Base-by-base conservation (phyloP, 2,888 invertebrate species). In the Chalcis sispes region DNA sequence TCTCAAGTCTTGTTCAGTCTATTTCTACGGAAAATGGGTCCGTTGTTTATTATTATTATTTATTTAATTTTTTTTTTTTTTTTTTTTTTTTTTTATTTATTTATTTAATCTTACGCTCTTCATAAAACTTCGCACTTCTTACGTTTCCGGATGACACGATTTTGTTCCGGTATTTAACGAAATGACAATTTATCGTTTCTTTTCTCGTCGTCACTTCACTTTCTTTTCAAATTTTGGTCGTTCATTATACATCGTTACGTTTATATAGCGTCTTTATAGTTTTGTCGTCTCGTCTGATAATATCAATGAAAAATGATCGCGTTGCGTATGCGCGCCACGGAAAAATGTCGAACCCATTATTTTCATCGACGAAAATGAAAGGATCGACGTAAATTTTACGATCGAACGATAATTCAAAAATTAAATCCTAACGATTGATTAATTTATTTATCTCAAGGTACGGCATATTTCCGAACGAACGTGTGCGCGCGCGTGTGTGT, bases 1-100 rank as follows among this genome's bases (percentile, higher is more conserved):
- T 76, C 80, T 82, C 79, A 79, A 83, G 77, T 81, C 71, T 81
- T 78, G 74, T 81, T 84, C 82, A 85, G 85, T 86, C 86, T 85
- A 84, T 81, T 81, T 82, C 83, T 83, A 84, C 82, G 75, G 78
- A 82, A 80, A 79, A 46, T 80, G 65, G 36, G 42, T 23, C 23
- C 1, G n/a, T 59, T 7, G 40, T 23, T 58, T 25, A 52, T 46
- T 27, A 3, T 56, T 7, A 29, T 29, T 56, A 7, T 15, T 13
- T 13, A 15, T 46, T 46, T 2, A 46, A 2, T 13, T 15, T 46
- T 46, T 3, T 46, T 2, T 46, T 2, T 15, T 5, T n/a, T 27
- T 18, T n/a, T n/a, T n/a, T n/a, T n/a, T n/a, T n/a, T n/a, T n/a
- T n/a, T n/a, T n/a, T n/a, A n/a, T n/a, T n/a, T n/a, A n/a, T n/a